Base-by-base conservation (phyloP, 1,140 invertebrate species). In the Antheraea mylitta region DNA sequence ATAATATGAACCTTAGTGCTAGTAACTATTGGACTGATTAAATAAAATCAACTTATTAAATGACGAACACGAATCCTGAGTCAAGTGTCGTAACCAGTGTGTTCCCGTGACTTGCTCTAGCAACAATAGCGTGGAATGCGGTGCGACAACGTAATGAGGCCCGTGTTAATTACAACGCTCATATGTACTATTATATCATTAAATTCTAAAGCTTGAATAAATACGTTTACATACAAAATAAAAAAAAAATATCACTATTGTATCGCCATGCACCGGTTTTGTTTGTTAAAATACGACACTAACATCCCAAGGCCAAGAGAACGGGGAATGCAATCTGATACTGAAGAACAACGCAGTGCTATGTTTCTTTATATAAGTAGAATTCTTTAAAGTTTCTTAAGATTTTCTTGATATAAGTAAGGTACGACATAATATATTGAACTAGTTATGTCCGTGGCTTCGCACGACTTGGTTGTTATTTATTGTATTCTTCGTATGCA, bases 291-390 rank as follows among this genome's bases (percentile, higher is more conserved):
- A 37, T 37, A 13, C 30, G 30, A 63, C 30, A 63, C 61, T 53
- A 53, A 53, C 45, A 53, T 53, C 22, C 61, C 61, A 63, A 63
- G 61, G 61, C 61, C 61, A 18, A 63, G 61, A 63, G 61, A 63
- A 63, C 7, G 61, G 61, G 4, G 61, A 63, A 63, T 63, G 37
- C 22, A 63, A 63, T 37, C 61, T 16, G 45, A 16, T n/a, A 53
- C 11, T 53, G 45, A 53, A 7, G 45, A 53, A 53, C 16, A 53
- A 53, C 45, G 11, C 0, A 53, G 16, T 16, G 16, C 1, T 42
- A 42, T 42, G 7, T 42, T 42, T 42, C 38, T 42, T 42, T 42
- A 42, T 9, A 42, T 11, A 42, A 30, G 22, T 30, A 30, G 22
- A 30, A 30, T 30, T 30, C 22, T 30, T 30, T 30, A 30, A 2